A percentile compares a stretch with the other conserved stretches of the same genome.
Conservation (phyloP, 2,113 vertebrate genomes). For the Chauna torquata region DNA sequence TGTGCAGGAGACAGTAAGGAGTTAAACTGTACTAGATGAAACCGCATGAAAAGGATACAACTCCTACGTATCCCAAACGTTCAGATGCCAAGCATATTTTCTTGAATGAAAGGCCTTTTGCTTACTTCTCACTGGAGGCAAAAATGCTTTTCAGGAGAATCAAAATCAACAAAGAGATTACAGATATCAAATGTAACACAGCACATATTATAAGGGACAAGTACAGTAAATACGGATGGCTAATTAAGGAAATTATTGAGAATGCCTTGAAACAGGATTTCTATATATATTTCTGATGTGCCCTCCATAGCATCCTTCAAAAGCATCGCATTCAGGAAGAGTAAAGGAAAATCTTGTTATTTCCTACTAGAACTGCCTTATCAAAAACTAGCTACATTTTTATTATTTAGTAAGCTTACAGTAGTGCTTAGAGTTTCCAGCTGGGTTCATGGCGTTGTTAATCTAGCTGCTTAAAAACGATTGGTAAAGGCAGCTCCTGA, state of each 20-base stretch:
- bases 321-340: not conserved
- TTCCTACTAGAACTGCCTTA: not conserved
- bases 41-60: constrained; percentile 69
- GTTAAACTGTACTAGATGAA: constrained; percentile 73
- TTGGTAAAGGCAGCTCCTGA: not conserved
- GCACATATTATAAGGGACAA: constrained; percentile 74
- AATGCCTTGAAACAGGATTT: constrained; percentile 59
- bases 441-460: not conserved
- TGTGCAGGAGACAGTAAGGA: constrained; percentile 46
- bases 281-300: not conserved
- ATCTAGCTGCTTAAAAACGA: not conserved
- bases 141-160: constrained; percentile 77
- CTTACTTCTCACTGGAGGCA: constrained; percentile 66
- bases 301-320: not conserved
- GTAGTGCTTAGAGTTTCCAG: not conserved
- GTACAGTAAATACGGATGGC: constrained; percentile 68
- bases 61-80: constrained; percentile 78
- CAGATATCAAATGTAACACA: constrained; percentile 75
- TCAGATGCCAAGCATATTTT: constrained; percentile 79
- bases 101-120: constrained; percentile 79
- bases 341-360: not conserved
- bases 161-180: constrained; percentile 78
- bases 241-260: constrained; percentile 58
- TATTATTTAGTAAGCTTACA: not conserved
- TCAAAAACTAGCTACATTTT: not conserved